Evolutionary conservation across 2,113 vertebrate genomes (phyloP).

Genomic region (Pteropus alecto): DNA sequence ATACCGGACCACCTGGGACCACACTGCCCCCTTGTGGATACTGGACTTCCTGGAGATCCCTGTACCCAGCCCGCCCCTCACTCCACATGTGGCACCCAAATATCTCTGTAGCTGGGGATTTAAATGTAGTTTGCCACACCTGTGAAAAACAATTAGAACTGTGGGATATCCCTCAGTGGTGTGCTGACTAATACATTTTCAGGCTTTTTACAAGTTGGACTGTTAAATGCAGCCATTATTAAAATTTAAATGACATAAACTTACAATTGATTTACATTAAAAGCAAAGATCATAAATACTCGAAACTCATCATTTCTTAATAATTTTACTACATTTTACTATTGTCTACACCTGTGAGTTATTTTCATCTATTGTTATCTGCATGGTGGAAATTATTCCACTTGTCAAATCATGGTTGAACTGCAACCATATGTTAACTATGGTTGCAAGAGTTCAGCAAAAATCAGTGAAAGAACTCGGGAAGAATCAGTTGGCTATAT

Average conservation of each 20-base stretch:
- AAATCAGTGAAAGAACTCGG: background rate
- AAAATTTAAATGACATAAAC: background rate
- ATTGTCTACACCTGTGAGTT: background rate
- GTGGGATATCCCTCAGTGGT: background rate
- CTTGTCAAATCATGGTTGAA: background rate
- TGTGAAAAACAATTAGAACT: background rate
- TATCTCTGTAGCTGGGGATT: background rate
- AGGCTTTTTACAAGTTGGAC: background rate
- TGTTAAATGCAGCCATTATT: background rate
- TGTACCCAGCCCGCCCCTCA: background rate
- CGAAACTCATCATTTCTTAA: constrained; percentile 2
- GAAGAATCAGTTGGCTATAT: background rate
- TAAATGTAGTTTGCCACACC: background rate
- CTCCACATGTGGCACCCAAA: background rate
- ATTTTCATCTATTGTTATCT: constrained; percentile 7
- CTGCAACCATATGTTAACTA: background rate
- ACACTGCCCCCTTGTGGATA: constrained; percentile 56
- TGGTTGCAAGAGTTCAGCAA: background rate
- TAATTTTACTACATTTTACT: background rate
- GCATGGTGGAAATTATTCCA: background rate
- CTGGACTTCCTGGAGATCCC: background rate
- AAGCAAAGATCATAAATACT: background rate
- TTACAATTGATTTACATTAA: background rate
- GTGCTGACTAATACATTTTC: background rate
- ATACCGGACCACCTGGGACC: background rate